Base-by-base conservation (phyloP, 2,888 invertebrate species). In the Nycteola revayana region DNA sequence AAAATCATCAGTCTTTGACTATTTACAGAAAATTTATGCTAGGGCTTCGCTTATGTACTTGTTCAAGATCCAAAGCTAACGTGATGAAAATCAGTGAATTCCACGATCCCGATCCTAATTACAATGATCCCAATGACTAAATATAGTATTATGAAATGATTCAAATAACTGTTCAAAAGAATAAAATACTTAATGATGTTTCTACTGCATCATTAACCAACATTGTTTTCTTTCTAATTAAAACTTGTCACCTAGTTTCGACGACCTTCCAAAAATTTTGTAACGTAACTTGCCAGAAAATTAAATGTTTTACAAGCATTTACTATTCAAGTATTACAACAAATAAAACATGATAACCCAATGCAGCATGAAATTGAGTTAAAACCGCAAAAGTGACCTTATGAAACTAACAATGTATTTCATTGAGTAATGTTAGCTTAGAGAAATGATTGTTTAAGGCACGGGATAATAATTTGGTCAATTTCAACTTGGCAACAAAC, bases 331-430 rank as follows among this genome's bases (percentile, higher is more conserved):
- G 49, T 40, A 37, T 50, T 48, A 49, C 47, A 44, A 50, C 53
- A 53, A 46, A 46, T 47, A n/a, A n/a, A n/a, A n/a, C 35, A 49
- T 46, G 51, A 44, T 55, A 57, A 50, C 27, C 44, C 57, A 64
- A 62, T 52, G 50, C 40, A 58, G 65, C 66, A 64, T 69, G 68
- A 69, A 69, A 64, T 69, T 61, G 58, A 43, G 46, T 38, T 55
- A 64, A 59, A 48, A 48, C 53, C 53, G 34, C 47, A 39, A 32
- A 45, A 49, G 47, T 50, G 24, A 41, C 42, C 32, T 42, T 44
- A 37, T 44, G 41, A 36, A 44, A 52, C 38, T 20, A n/a, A 25
- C 22, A 25, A 48, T 47, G 47, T 52, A 29, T 36, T 10, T 9
- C 10, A 7, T 18, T 6, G 6, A 6, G 6, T 6, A 6, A 5